Conservation (phyloP, 2,113 vertebrate species). For the Strix aluco region DNA sequence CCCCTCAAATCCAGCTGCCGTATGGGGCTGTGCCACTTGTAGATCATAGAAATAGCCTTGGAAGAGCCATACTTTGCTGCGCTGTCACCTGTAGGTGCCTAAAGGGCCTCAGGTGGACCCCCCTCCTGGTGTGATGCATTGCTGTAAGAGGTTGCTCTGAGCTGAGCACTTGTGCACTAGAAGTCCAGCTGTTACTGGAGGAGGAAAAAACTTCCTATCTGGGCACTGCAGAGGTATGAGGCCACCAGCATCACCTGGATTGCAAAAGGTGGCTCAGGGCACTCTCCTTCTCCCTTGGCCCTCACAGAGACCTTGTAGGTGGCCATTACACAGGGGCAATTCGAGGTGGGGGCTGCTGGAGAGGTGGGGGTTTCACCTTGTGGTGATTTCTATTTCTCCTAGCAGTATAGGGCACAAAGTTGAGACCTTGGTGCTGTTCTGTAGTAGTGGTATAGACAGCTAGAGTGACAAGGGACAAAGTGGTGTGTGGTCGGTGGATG, state of each 20-base stretch:
- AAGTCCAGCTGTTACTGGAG: background rate
- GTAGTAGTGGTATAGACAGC: background rate
- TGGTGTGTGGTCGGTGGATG: background rate
- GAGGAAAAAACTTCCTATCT: background rate
- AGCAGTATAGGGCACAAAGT: background rate
- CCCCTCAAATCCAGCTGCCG: background rate
- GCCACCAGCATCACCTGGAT: background rate
- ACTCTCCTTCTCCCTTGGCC: background rate
- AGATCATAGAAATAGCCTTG: background rate
- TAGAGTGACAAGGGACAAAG: background rate
- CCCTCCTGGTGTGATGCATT: background rate
- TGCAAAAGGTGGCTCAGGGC: background rate
- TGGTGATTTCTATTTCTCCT: background rate
- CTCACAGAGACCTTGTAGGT: background rate
- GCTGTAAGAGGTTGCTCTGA: background rate
- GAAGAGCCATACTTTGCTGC: background rate
- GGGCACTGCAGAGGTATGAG: background rate
- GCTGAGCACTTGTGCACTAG: background rate
- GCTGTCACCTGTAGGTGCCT: background rate
- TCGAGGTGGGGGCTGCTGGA: background rate
- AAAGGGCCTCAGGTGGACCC: background rate
- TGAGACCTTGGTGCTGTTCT: background rate
- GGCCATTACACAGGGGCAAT: background rate
- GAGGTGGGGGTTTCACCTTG: background rate
- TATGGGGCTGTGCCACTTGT: background rate